Evolutionary conservation across 2,113 vertebrate species (phyloP), one percentile per base, ranked within the genome.

Genomic region (Trinectes maculatus): DNA sequence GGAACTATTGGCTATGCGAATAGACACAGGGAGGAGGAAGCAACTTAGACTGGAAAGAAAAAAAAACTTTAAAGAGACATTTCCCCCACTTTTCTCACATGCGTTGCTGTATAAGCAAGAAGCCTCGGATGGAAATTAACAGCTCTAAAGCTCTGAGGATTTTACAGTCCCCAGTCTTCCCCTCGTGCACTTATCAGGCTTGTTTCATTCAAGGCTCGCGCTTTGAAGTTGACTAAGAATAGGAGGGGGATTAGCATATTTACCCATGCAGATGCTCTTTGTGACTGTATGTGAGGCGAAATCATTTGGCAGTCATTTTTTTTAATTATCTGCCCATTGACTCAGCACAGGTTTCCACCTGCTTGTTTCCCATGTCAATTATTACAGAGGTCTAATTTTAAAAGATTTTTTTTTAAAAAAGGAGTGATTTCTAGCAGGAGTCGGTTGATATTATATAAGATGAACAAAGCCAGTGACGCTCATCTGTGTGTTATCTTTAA

Each of bases 1-100:
- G 90, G 92, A 95, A 92, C 95, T 88, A 97, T 97, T 98, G 96
- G 96, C 95, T 98, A 93, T 93, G 94, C 93, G 94, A 95, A 95
- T 94, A 87, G 51, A 79, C 85, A 89, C 87, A 89, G 91, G 91
- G 94, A 94, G 93, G 94, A 94, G 91, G 89, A 95, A 91, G 87
- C 85, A 82, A 91, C 83, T 80, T 85, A 81, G 78, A 83, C 74
- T 79, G 64, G 65, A 73, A 54, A 74, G n/a, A 73, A 47, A 25
- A 80, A 88, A 89, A 87, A 66, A 62, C 80, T 92, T 93, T 93
- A 93, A 93, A 92, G 91, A 91, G 87, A 92, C 86, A 93, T 90
- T 91, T 91, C 84, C 85, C 81, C 71, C 48, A 74, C 73, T 77
- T 89, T 79, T 87, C 73, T 83, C 69, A 64, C 67, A 79, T 70